Conservation (phyloP, 2,797 vertebrate genomes). For the Emys orbicularis region DNA sequence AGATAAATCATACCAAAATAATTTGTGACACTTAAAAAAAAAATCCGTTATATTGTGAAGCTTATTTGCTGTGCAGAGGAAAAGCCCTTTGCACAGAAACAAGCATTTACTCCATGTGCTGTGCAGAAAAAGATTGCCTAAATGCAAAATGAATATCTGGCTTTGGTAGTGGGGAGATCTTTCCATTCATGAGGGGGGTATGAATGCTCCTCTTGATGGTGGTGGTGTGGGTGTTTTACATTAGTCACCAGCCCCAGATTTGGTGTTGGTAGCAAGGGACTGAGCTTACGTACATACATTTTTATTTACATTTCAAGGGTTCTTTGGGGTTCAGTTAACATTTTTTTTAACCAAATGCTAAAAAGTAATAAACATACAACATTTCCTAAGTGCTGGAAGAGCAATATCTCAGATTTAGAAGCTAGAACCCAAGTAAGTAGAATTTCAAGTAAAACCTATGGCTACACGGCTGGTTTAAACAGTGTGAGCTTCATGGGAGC, state of each 20-base stretch:
- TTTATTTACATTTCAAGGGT: fast-evolving
- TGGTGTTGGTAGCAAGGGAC: neutral
- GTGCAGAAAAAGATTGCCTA: neutral
- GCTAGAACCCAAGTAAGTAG: fast-evolving
- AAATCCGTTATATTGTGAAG: slow-evolving; percentile 23
- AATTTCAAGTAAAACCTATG: neutral
- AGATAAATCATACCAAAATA: slow-evolving; percentile 58
- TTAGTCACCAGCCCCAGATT: neutral
- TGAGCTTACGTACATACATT: neutral
- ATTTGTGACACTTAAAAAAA: neutral
- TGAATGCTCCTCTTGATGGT: neutral
- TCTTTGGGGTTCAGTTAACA: neutral
- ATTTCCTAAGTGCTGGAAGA: neutral
- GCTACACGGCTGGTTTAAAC: fast-evolving
- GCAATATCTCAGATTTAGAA: neutral
- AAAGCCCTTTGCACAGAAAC: slow-evolving; percentile 5
- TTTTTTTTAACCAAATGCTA: fast-evolving
- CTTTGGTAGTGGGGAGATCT: neutral
- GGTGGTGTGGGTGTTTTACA: neutral
- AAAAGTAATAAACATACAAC: neutral
- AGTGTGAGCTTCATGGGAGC: neutral
- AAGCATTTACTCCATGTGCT: slow-evolving; percentile 30
- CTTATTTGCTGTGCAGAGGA: slow-evolving; percentile 39
- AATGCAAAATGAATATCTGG: neutral
- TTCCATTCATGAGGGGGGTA: neutral